Conservation (phyloP, 30 jellyfish, hydroid and myxozoan genomes). For the Turritopsis dohrnii region DNA sequence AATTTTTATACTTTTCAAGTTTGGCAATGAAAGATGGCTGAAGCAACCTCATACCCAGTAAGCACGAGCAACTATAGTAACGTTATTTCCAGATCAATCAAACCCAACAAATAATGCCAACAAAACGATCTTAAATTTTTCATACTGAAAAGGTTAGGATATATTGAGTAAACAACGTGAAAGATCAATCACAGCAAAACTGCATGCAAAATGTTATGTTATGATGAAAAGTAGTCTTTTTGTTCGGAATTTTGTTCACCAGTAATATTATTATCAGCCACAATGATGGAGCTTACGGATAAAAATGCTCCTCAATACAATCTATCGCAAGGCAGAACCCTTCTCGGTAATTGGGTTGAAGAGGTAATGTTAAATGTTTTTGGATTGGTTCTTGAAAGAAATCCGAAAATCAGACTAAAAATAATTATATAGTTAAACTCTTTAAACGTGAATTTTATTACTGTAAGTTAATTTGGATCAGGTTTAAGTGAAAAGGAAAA, state of each 20-base stretch:
- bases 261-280: no score
- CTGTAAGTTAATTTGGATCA: no score
- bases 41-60: no score
- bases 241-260: no score
- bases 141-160: background rate
- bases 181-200: background rate
- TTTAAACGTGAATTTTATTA: no score
- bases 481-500: no score
- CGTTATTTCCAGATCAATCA: background rate
- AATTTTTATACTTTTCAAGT: no score
- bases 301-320: conserved; percentile 58
- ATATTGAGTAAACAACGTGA: background rate
- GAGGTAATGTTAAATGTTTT: conserved; percentile 53
- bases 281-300: background rate
- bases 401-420: background rate
- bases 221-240: no score
- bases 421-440: no score
- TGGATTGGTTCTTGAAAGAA: background rate
- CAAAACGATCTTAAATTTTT: background rate
- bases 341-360: conserved; percentile 82
- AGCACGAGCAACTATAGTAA: background rate
- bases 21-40: no score
- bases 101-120: background rate
- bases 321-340: conserved; percentile 55
- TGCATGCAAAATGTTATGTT: no score